Conservation (phyloP, 2,888 invertebrate species). For the Diloba caeruleocephala region DNA sequence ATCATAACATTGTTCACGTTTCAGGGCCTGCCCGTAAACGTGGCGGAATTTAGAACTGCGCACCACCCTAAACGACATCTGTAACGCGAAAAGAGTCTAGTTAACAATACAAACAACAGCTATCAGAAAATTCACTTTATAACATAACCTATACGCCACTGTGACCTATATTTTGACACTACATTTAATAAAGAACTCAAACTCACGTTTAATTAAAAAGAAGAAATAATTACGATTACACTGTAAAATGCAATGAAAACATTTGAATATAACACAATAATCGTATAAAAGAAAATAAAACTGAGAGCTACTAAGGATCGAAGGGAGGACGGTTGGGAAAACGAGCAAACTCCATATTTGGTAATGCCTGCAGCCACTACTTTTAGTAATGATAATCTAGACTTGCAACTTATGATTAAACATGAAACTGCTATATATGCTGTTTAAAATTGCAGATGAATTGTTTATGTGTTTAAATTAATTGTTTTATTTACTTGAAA, state of each 20-base stretch:
- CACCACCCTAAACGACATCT: conserved; percentile 99
- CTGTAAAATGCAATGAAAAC: conserved; percentile 84
- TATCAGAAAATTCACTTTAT: conserved; percentile 74
- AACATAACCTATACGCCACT: conserved; percentile 85
- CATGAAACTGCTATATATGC: conserved; percentile 9
- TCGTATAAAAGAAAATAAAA: conserved; percentile 81
- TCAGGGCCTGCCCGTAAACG: conserved; percentile 96
- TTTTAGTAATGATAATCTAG: conserved; percentile 73
- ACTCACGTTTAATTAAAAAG: conserved; percentile 83
- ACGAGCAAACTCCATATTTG: conserved; percentile 92
- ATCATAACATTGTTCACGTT: conserved; percentile 99
- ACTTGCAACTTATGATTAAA: conserved; percentile 48
- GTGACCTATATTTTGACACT: conserved; percentile 88
- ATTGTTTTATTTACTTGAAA: conserved; percentile 36
- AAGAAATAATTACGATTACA: conserved; percentile 78
- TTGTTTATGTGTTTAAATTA: conserved; percentile 37
- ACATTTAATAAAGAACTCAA: conserved; percentile 65
- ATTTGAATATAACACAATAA: conserved; percentile 82
- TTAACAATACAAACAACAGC: conserved; percentile 78
- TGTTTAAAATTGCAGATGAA: conserved; percentile 21
- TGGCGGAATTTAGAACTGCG: conserved; percentile 99
- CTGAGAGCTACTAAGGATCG: conserved; percentile 87
- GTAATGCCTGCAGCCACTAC: conserved; percentile 89
- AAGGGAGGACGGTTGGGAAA: conserved; percentile 90
- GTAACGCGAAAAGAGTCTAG: conserved; percentile 78